phyloP scores from a whole-genome alignment of 2,113 vertebrate genomes.

The Oncorhynchus masou region DNA sequence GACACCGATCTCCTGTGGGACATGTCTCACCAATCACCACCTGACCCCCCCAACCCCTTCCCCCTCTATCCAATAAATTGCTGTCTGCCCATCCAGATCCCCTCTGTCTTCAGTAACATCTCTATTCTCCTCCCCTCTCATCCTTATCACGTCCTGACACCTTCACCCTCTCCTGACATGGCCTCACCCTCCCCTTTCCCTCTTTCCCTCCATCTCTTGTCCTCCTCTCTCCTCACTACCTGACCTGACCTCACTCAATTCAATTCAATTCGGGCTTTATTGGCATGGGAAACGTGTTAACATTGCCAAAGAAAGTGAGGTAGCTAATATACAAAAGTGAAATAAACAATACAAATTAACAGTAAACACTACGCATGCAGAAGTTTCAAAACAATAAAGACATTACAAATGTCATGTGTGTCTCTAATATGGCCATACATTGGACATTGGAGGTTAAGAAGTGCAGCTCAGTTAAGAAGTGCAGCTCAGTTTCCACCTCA shows the following conservation, averaged over 20 bases:
- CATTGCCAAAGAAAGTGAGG: too few relatives aligned
- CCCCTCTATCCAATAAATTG: not conserved
- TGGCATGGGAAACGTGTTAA: too few relatives aligned
- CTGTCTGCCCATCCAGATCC: not conserved
- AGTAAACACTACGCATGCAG: too few relatives aligned
- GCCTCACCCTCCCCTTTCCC: not conserved
- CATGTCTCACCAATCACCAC: not conserved
- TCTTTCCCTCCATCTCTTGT: not conserved
- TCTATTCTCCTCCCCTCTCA: not conserved
- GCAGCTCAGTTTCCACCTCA: too few relatives aligned
- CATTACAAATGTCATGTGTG: too few relatives aligned
- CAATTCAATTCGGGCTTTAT: too few relatives aligned
- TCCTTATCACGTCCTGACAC: not conserved
- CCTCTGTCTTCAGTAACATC: not conserved
- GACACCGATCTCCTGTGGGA: not conserved
- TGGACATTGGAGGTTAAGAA: too few relatives aligned
- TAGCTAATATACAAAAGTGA: too few relatives aligned
- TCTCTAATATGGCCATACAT: too few relatives aligned
- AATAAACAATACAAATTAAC: too few relatives aligned
- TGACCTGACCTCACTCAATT: not conserved
- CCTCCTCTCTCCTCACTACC: not conserved
- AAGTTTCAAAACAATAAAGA: too few relatives aligned
- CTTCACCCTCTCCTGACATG: not conserved
- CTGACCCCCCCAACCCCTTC: not conserved
- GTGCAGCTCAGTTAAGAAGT: too few relatives aligned